Base-by-base conservation (phyloP, 1,140 invertebrate species). In the Bombus affinis region DNA sequence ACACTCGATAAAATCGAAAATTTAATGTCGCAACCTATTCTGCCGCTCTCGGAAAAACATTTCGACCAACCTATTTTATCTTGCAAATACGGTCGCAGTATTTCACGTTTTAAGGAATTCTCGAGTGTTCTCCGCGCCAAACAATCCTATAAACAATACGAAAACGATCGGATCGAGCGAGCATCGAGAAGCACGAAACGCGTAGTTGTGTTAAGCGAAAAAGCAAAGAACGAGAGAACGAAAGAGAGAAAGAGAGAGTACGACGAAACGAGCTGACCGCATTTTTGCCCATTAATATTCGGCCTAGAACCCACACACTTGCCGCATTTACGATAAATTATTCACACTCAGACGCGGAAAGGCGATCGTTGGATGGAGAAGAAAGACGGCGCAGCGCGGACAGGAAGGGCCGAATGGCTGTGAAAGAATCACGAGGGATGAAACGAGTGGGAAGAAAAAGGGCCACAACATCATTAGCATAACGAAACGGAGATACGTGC, bases 391-490 rank as follows among this genome's bases (percentile, higher is more conserved):
- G 3, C 3, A 8, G 10, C 22, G 57, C 44, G 59, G 74, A 39
- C 73, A 66, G 73, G 57, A 62, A 53, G 28, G 10, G 47, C 12
- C 44, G 75, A 84, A 84, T 25, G 37, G 66, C 8, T 70, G 53
- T 70, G 53, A 72, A 77, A 57, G 85, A 90, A 90, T 90, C 88
- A 87, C 85, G 76, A 73, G 53, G 79, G 78, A 71, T 83, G 86
- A 85, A 90, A 90, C 83, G 86, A 81, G 62, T 39, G 62, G 62
- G 74, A 75, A 53, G 83, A 90, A 87, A 88, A 87, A 84, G 71
- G 83, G 68, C 66, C 90, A 81, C 87, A 84, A 89, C 81, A 88
- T 79, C 87, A 91, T 91, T 91, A 90, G 90, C 89, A 91, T 91
- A 91, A 91, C 86, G 84, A 90, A 91, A 91, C 87, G 89, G 74